phyloP scores from a whole-genome alignment of 2,888 invertebrate genomes.

The Mythimna loreyi region DNA sequence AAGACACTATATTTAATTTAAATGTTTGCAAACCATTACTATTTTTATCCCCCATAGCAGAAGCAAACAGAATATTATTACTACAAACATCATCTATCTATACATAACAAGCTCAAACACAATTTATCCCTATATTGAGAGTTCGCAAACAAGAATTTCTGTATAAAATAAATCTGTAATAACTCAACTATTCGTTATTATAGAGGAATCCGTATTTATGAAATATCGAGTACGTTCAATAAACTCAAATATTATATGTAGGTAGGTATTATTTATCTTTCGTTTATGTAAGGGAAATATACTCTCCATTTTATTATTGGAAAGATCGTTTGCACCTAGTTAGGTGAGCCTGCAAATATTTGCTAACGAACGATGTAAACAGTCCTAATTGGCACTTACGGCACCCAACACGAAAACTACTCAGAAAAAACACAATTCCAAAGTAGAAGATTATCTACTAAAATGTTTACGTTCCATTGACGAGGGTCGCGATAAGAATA shows the following conservation, averaged over 20 bases:
- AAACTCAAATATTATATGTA: conserved; percentile 54
- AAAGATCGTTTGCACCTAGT: conserved; percentile 64
- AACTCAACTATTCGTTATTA: conserved; percentile 64
- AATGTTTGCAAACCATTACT: conserved; percentile 29
- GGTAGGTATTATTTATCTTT: conserved; percentile 37
- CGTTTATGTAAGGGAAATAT: conserved; percentile 42
- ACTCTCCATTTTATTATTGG: conserved; percentile 58
- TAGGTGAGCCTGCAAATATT: conserved; percentile 68
- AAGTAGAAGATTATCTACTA: conserved; percentile 24
- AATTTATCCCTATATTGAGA: conserved; percentile 52
- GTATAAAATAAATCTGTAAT: conserved; percentile 57
- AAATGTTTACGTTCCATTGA: neutral
- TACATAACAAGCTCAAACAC: conserved; percentile 40
- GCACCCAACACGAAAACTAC: conserved; percentile 64
- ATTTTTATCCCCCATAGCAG: conserved; percentile 21
- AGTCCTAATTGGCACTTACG: conserved; percentile 74
- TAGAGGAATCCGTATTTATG: conserved; percentile 61
- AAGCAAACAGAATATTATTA: conserved; percentile 28
- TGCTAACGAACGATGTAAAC: conserved; percentile 68
- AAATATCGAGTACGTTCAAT: conserved; percentile 56
- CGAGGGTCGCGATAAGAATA: neutral
- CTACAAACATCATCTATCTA: conserved; percentile 24
- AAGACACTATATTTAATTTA: neutral
- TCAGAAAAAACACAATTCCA: conserved; percentile 51
- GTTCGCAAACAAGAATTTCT: conserved; percentile 59